phyloP scores from a whole-genome alignment of 2,888 invertebrate species.

The Noctua pronuba region DNA sequence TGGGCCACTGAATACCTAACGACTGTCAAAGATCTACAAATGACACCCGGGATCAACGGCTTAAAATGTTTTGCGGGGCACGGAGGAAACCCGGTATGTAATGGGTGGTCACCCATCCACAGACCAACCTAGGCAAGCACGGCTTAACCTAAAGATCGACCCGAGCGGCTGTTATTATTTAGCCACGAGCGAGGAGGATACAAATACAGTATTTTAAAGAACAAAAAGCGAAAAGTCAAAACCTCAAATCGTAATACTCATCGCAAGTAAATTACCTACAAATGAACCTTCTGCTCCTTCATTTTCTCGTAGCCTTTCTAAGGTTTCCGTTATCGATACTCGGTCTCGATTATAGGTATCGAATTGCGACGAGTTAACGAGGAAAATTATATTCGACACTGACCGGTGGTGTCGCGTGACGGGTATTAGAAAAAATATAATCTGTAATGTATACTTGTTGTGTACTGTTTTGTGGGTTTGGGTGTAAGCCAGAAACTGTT shows the following conservation, averaged over 20 bases:
- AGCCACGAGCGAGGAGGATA: too few relatives aligned
- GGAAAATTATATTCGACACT: conserved; percentile 88
- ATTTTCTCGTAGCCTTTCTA: conserved; percentile 71
- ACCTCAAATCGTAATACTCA: neutral
- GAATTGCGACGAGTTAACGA: conserved; percentile 82
- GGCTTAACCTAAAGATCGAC: too few relatives aligned
- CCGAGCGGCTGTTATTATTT: too few relatives aligned
- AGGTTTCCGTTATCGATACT: conserved; percentile 87
- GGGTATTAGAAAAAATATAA: conserved; percentile 77
- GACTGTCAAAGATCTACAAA: too few relatives aligned
- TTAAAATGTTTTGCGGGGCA: too few relatives aligned
- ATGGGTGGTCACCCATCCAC: too few relatives aligned
- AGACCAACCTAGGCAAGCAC: too few relatives aligned
- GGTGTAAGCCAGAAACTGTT: neutral
- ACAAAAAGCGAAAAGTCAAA: too few relatives aligned
- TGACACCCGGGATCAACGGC: too few relatives aligned
- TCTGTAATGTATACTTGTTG: conserved; percentile 77
- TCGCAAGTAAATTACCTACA: neutral
- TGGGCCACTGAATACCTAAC: too few relatives aligned
- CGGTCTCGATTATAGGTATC: conserved; percentile 83
- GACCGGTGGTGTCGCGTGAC: conserved; percentile 83
- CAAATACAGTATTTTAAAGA: too few relatives aligned
- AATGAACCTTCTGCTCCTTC: conserved; percentile 37
- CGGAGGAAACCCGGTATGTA: too few relatives aligned
- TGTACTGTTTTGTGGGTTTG: conserved; percentile 65